phyloP scores from a whole-genome alignment of 2,797 vertebrate genomes.

The Bucorvus abyssinicus region DNA sequence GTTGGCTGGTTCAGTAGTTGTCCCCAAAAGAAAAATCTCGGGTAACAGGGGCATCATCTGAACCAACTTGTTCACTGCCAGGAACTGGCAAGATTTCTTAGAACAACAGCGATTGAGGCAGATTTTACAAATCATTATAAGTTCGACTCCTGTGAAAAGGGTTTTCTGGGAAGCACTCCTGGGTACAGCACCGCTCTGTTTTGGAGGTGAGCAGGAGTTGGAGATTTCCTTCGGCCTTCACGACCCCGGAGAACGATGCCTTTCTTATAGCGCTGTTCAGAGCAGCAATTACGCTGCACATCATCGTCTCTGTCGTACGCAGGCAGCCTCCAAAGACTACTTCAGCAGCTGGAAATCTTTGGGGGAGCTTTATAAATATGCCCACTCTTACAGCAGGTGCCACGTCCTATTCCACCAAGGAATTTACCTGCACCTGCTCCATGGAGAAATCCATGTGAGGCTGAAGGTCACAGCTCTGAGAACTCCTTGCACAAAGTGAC shows the following conservation, averaged over 20 bases:
- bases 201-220: not conserved
- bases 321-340: not conserved
- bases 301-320: not conserved
- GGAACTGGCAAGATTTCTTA: not conserved
- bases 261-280: not conserved
- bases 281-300: not conserved
- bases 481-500: not conserved
- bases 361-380: not conserved
- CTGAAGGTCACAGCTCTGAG: conserved; percentile 31
- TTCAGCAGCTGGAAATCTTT: conserved; percentile 7
- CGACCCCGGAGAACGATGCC: fast-evolving
- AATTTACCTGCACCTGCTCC: not conserved
- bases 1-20: not conserved
- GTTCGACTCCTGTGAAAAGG: not conserved
- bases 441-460: not conserved
- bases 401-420: not conserved
- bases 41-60: not conserved
- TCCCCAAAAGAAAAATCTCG: not conserved
- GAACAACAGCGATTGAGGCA: fast-evolving
- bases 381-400: not conserved
- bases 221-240: not conserved
- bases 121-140: not conserved
- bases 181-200: not conserved
- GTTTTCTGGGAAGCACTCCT: not conserved
- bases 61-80: not conserved